Evolutionary conservation across 2,888 invertebrate genomes (phyloP), one percentile per base, ranked within the genome.

Genomic region (Thecocarcelia acutangulata): DNA sequence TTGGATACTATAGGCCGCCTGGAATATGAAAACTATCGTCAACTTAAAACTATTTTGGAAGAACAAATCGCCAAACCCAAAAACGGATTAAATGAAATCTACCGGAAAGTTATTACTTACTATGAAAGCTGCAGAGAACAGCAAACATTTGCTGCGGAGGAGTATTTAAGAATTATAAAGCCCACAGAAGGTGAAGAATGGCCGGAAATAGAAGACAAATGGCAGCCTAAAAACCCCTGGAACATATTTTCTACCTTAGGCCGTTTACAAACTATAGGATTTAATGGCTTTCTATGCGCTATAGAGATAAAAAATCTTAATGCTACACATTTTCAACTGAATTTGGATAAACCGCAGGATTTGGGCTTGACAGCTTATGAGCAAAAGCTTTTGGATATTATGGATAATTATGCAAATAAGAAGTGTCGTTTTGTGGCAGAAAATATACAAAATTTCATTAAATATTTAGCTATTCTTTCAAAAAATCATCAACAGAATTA

Each of bases 171-270:
- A 4, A 19, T 69, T 0, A 33, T 85, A 0, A 85, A 83, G 24
- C 86, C 84, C 0, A 44, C 48, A 3, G 46, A 78, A 0, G 21
- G 79, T 3, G 80, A 83, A 1, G 64, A 70, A 24, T 86, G 85
- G 86, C 80, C 85, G 3, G 46, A 56, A 15, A 8, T 44, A 0
- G 44, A 33, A 0, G 21, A 61, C 3, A 3, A 3, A 3, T 72
- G 69, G 72, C n/a, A 12, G 5, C 52, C 54, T 0, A 5, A 12
- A 0, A 6, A 52, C 1, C 4, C 66, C 6, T 85, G 85, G 59
- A 61, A 66, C 76, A 83, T 85, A 75, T 61, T 85, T 46, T 24
- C 76, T 3, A 75, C 83, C 0, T 28, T 85, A n/a, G 86, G 86
- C 9, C 73, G 83, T 1, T 13, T 86, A 42, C 74, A 83, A 12